Percentiles rank a stretch among this genome's conserved stretches.
Conservation (phyloP, 2,113 vertebrate species). For the Toxostoma redivivum region DNA sequence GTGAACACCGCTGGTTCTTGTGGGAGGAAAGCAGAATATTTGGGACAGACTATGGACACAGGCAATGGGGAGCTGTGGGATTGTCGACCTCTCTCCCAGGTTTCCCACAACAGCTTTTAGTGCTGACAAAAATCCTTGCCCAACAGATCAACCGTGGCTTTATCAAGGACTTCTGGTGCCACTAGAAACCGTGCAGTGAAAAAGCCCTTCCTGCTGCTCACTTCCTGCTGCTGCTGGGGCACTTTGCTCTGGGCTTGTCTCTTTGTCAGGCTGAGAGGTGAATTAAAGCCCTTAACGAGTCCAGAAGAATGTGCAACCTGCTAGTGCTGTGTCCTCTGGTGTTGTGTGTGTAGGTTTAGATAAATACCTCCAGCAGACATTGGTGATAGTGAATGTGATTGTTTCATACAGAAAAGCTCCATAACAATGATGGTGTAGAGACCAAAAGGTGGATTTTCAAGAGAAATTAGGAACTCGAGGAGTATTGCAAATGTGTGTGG, state of each 20-base stretch:
- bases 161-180: constrained; percentile 28
- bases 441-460: neutral
- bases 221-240: neutral
- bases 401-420: neutral
- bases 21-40: neutral
- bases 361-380: neutral
- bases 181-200: neutral
- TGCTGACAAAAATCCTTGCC: constrained; percentile 24
- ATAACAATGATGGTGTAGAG: neutral
- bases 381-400: neutral
- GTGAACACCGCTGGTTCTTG: neutral
- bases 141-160: constrained; percentile 5
- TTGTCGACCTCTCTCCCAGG: neutral
- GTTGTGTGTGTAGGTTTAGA: neutral
- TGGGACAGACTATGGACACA: fast-evolving
- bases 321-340: neutral
- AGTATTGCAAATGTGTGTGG: neutral
- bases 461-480: neutral
- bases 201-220: constrained; percentile 53
- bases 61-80: neutral
- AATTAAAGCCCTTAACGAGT: neutral
- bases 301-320: neutral
- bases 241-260: neutral
- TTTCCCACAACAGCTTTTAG: neutral
- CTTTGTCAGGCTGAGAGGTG: neutral